Evolutionary conservation across 2,113 vertebrate species (phyloP).

Genomic region (Coregonus clupeaformis): DNA sequence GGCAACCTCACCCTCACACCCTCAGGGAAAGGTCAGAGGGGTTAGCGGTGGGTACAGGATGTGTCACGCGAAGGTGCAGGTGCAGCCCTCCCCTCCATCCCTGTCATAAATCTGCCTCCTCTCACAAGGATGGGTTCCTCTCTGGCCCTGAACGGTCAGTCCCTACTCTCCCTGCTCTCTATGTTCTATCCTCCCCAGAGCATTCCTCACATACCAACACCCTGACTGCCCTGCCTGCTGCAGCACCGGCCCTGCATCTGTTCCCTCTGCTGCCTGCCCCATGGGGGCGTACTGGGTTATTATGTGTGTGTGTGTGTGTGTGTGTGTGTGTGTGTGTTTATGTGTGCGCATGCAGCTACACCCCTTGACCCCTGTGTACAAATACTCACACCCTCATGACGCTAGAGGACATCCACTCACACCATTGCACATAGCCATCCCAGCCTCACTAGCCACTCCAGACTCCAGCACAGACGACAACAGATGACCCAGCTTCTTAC

Average conservation of each 20-base stretch:
- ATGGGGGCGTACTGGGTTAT: not conserved
- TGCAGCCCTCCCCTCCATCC: constrained; percentile 11
- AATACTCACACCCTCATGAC: not conserved
- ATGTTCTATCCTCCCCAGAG: constrained; percentile 30
- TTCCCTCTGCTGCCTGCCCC: not conserved
- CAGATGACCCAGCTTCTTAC: not conserved
- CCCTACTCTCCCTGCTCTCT: not conserved
- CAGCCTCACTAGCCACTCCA: not conserved
- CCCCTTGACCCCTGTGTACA: not conserved
- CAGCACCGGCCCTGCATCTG: not conserved
- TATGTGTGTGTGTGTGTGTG: not conserved
- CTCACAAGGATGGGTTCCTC: constrained; percentile 4
- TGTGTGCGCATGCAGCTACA: not conserved
- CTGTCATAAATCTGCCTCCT: constrained; percentile 61
- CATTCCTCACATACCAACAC: constrained; percentile 70
- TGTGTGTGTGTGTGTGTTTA: not conserved
- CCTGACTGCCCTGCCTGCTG: constrained; percentile 39
- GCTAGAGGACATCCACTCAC: not conserved
- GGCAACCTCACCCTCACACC: not conserved
- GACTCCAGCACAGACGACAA: not conserved
- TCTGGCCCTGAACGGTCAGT: not conserved
- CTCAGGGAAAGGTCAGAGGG: constrained; percentile 37
- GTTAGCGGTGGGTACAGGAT: constrained; percentile 21
- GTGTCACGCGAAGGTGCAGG: constrained; percentile 31
- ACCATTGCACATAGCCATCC: not conserved